Evolutionary conservation across 2,888 invertebrate genomes (phyloP), one percentile per base, ranked within the genome.

Genomic region (Thumatha senex): DNA sequence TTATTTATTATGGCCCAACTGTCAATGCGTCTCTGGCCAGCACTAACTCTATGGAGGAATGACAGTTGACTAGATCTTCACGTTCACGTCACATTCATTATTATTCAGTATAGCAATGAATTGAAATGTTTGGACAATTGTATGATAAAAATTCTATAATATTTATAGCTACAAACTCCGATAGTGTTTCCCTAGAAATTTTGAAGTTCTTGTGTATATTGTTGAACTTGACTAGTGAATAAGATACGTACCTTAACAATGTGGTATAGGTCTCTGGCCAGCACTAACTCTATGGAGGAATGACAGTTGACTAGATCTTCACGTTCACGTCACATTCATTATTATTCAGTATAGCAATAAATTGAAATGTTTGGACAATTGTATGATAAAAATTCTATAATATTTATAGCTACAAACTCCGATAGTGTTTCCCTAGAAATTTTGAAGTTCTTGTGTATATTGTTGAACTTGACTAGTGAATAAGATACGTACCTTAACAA

Each of bases 1-100:
- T 98, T 54, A 98, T 98, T 74, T 98, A 98, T 84, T 98, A 98
- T 76, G 98, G 98, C 34, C 97, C 98, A 14, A 94, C 95, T 34
- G 92, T 94, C 51, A 87, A 79, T 54, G 75, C 71, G 38, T 58
- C 81, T 61, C 60, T 89, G 76, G 61, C 82, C 63, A 89, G 87
- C 49, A 65, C 89, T 40, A 92, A 78, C 50, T 70, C 82, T 61
- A 91, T 81, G 67, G 92, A 93, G 78, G 92, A 92, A 86, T 92
- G 91, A 92, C 89, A 84, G 72, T 74, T 70, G 72, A 76, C 54
- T 61, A 81, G 76, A 75, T 73, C 73, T 66, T 68, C 67, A 54
- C 74, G 75, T 54, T 63, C 73, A 57, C 80, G 84, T 31, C 11
- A 31, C 9, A 8, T 31, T 31, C 11, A 31, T 8, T 31, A 10